Evolutionary conservation across 2,113 vertebrate species (phyloP).

Genomic region (Gorsachius goisagi): DNA sequence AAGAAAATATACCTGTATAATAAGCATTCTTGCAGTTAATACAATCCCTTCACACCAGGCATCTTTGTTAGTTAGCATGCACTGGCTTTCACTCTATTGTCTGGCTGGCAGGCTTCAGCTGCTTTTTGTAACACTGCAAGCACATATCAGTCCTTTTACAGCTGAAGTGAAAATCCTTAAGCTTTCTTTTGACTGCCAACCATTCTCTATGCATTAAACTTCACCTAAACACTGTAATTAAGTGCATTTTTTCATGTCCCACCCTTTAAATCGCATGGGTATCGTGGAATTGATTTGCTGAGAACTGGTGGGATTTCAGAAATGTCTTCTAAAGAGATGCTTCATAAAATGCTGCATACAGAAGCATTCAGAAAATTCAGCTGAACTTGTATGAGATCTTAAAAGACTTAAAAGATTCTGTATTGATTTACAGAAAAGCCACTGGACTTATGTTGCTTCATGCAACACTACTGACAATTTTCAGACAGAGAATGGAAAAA

Average conservation of each 20-base stretch:
- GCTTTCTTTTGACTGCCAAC: not conserved
- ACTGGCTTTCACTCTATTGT: constrained; percentile 18
- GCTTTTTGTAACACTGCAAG: not conserved
- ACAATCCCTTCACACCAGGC: constrained; percentile 1
- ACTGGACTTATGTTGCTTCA: not conserved
- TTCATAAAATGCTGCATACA: not conserved
- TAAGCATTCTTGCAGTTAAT: not conserved
- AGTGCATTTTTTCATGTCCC: not conserved
- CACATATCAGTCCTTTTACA: not conserved
- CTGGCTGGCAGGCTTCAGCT: constrained; percentile 20
- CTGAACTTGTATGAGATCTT: not conserved
- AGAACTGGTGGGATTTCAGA: not conserved
- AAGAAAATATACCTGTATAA: constrained; percentile 31
- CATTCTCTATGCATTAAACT: not conserved
- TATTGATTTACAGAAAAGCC: not conserved
- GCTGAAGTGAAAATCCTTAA: constrained; percentile 22
- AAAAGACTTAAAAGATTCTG: not conserved
- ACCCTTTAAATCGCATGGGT: not conserved
- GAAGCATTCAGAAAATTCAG: constrained; percentile 12
- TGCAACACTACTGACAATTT: not conserved
- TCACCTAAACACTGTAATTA: constrained; percentile 34
- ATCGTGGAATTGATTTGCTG: not conserved
- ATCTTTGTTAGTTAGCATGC: constrained; percentile 16
- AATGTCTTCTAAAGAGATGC: not conserved
- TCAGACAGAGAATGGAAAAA: constrained; percentile 13